Percentiles rank a stretch among this genome's conserved stretches.
Evolutionary conservation across 2,113 vertebrate species (phyloP).

Genomic region (Corythaeola cristata): DNA sequence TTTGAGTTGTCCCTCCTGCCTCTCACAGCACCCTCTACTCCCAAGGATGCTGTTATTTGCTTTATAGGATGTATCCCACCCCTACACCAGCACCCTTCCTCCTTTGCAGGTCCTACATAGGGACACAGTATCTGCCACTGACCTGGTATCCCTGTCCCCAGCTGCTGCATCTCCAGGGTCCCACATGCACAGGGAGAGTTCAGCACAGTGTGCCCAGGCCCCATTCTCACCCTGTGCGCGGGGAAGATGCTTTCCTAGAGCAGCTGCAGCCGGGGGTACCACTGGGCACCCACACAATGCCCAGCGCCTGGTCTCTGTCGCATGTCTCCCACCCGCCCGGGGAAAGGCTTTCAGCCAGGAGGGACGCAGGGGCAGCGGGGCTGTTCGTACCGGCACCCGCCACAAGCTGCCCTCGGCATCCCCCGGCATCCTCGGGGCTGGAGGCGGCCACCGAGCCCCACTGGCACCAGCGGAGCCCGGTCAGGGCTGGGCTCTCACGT

Average conservation of each 20-base stretch:
- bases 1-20: neutral
- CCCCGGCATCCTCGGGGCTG: neutral
- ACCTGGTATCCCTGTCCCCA: neutral
- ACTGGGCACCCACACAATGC: fast-evolving
- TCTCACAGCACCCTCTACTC: neutral
- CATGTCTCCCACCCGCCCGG: neutral
- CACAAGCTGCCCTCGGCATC: neutral
- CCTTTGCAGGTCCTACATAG: neutral
- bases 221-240: fast-evolving
- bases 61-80: neutral
- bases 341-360: neutral
- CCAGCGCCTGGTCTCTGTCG: neutral
- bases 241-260: neutral
- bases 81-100: neutral
- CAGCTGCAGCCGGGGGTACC: neutral
- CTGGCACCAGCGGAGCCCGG: neutral
- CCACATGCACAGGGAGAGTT: fast-evolving
- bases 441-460: neutral
- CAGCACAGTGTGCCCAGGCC: neutral
- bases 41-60: neutral
- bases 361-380: neutral
- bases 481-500: neutral
- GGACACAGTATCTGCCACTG: fast-evolving
- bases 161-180: neutral
- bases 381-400: neutral